A percentile compares a stretch with the other conserved stretches of the same genome.
Evolutionary conservation across 23 tunicate species (phyloP).

Genomic region (Trididemnum nubilum): DNA sequence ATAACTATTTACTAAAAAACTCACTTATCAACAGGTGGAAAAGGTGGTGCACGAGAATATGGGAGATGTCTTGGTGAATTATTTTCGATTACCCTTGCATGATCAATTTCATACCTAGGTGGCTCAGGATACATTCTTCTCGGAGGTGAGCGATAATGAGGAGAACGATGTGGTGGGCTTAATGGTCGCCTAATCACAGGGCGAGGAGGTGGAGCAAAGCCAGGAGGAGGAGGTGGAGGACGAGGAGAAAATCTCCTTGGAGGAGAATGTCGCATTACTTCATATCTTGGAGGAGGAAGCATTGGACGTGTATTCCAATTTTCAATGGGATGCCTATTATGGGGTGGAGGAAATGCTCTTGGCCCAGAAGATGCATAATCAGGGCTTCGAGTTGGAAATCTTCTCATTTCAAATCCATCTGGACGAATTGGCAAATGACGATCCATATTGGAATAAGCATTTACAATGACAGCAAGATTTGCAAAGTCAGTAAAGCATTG

Average conservation of each 20-base stretch:
- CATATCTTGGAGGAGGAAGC: not conserved
- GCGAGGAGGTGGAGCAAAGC: not conserved
- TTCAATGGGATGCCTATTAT: not conserved
- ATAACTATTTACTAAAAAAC: too few relatives aligned
- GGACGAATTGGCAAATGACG: constrained; percentile 22
- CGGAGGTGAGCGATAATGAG: constrained; percentile 26
- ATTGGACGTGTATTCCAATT: not conserved
- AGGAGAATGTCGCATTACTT: not conserved
- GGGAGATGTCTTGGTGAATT: constrained; percentile 8
- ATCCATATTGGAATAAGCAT: not conserved
- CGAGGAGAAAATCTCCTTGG: constrained; percentile 5
- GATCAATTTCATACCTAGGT: not conserved
- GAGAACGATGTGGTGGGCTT: constrained; percentile 17
- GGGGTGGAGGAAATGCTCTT: not conserved
- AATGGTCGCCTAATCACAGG: constrained; percentile 9
- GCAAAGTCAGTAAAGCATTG: too few relatives aligned
- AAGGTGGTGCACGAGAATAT: constrained; percentile 7
- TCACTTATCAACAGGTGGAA: constrained; percentile 14
- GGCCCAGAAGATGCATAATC: constrained; percentile 4
- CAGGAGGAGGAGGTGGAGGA: constrained; percentile 19
- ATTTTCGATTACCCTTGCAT: not conserved
- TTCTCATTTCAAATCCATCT: constrained; percentile 10
- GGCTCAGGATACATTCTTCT: constrained; percentile 15
- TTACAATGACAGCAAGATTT: too few relatives aligned
- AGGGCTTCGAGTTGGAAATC: constrained; percentile 19